Base-by-base conservation (phyloP, 2,888 invertebrate genomes). In the Oscheius sp. region DNA sequence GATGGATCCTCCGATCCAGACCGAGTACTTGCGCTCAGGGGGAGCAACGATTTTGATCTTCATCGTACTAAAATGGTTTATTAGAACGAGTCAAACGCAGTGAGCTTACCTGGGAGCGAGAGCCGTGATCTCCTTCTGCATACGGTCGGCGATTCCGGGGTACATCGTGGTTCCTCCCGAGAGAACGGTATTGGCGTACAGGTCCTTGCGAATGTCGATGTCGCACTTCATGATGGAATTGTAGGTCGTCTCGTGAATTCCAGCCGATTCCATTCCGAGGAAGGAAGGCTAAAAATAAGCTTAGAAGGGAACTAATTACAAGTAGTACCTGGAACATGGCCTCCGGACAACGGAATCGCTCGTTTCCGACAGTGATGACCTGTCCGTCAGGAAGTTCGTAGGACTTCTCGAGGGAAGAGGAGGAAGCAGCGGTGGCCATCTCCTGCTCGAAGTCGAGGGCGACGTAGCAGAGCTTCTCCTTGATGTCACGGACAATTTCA, bases 1-100 rank as follows among this genome's bases (percentile, higher is more conserved):
- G 92, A 96, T 96, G 90, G 96, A 96, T 85, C 96, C 96, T 90
- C 96, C 96, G 93, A 96, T 96, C 96, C 96, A 96, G 86, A 96
- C 96, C 89, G 96, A 96, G 93, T 96, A 96, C 91, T 96, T 96
- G 90, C 96, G 93, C 92, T 96, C 96, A 82, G 96, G 88, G 94
- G 88, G 88, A 62, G 88, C 88, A 78, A 89, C 88, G 83, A 88
- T 88, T 82, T 88, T 88, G 90, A 93, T 92, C 90, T 92, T 92
- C 92, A 93, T 92, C 68, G 92, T 92, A 85, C 81, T 83, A 79
- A 73, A 82, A 80, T 42, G 7, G 7, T 42, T 42, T 21, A 21
- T 21, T 21, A 21, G 21, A 21, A 21, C 21, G 21, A 42, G 42
- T 42, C 7, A 42, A 42, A 7, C 3, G 7, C 3, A 42, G 42